Evolutionary conservation across 1,140 invertebrate genomes (phyloP), one percentile per base, ranked within the genome.

Genomic region (Luehdorfia chinensis): DNA sequence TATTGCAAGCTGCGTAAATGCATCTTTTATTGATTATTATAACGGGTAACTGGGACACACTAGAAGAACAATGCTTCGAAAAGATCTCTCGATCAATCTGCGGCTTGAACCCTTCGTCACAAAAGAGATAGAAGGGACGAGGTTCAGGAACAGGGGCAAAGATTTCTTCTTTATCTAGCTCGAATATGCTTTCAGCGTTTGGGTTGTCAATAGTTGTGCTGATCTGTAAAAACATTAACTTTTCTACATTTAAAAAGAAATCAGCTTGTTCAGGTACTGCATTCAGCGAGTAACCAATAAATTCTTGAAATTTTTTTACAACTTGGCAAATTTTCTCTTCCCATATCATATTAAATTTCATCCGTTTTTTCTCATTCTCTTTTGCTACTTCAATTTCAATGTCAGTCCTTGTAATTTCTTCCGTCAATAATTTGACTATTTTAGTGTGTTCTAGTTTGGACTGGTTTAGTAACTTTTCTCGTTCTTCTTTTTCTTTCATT

Each of bases 181-280:
- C 55, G 48, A 85, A 74, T 23, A 85, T 63, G 30, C 65, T 81
- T 57, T 69, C 66, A 21, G 43, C 59, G 5, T 28, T 54, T 12
- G 77, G 77, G 37, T 73, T 65, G n/a, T 78, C 63, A 7, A 75
- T 30, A 0, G 52, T 51, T 46, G 75, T 57, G 32, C 67, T 67
- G 6, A 85, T 27, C 43, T 85, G 81, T 36, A 84, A 33, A 33
- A 85, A 54, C 77, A 84, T 78, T 23, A 84, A 49, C 45, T 72
- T 85, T 47, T 85, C 81, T 59, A 80, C 75, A 13, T 85, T 76
- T 11, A 83, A 56, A 51, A 85, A 84, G 46, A 81, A 84, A 0
- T 84, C 81, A 1, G 75, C 74, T 13, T 84, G 64, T 27, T 84
- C 74, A 5, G 81, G 81, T 15, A 85, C 31, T 12, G 52, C 46